Base-by-base conservation (phyloP, 2,888 invertebrate species). In the Cybosia mesomella region DNA sequence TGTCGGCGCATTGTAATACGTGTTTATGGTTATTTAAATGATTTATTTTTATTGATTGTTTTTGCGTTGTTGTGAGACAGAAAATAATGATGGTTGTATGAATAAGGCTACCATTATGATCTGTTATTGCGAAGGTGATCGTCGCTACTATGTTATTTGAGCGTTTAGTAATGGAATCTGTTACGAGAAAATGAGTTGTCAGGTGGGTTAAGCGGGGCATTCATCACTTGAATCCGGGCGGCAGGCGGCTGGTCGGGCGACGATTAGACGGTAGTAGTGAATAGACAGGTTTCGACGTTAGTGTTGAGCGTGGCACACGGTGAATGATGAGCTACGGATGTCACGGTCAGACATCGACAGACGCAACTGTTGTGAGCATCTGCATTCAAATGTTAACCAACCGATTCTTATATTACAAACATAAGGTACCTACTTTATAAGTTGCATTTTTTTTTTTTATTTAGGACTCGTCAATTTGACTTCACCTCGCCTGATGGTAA, bases 41-140 rank as follows among this genome's bases (percentile, higher is more conserved):
- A 94, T 95, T 94, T 94, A 95, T 95, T 94, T 94, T 94, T 95
- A 95, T 95, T 95, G 94, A 94, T 95, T 92, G 94, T 94, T 93
- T 94, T 94, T 89, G 94, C 94, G 93, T 94, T 94, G 94, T 91
- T 94, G 91, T 91, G 81, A 93, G 95, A 95, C 95, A 93, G 93
- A 94, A 94, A 94, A 93, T 94, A 95, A 95, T 95, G 93, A 93
- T 92, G 89, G 90, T 81, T 85, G 91, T 88, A 90, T 89, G 91
- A 91, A 91, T 92, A 91, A 92, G 89, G 91, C 93, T 93, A 91
- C 91, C 88, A 94, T 92, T 93, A 93, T 87, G 81, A 82, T 83
- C 79, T 81, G 85, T 77, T 89, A 89, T 93, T 93, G 92, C 92
- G 92, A 92, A 94, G 93, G 92, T 91, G 88, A 92, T 88, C 87